Evolutionary conservation across 2,888 invertebrate genomes (phyloP).

Genomic region (Mythimna loreyi): DNA sequence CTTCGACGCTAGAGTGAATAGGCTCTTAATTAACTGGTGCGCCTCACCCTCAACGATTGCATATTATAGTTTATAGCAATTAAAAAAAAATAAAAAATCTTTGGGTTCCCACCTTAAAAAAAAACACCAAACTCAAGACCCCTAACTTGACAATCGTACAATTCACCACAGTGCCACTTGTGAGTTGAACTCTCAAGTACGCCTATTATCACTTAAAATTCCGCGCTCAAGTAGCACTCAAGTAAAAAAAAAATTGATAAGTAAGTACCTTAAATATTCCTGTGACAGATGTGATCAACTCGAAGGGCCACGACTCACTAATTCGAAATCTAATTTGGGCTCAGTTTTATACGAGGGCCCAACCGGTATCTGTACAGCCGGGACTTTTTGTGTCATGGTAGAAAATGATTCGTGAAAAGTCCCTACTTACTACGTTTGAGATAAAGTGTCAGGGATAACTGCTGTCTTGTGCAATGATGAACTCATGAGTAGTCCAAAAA

Average conservation of each 20-base stretch:
- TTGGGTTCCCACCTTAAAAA: background rate
- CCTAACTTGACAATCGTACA: background rate
- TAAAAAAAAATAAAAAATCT: no score
- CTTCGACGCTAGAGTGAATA: no score
- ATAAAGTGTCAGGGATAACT: conserved; percentile 31
- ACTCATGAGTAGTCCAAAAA: no score
- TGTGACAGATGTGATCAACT: background rate
- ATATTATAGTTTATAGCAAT: no score
- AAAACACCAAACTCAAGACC: background rate
- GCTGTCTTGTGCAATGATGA: background rate
- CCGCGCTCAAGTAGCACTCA: background rate
- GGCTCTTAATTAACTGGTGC: no score
- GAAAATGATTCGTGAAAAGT: conserved; percentile 13
- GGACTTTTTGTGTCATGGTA: conserved; percentile 32
- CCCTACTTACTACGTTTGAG: conserved; percentile 21
- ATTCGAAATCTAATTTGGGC: background rate
- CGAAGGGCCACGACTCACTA: conserved; percentile 22
- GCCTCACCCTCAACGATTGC: no score
- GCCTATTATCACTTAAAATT: conserved; percentile 2
- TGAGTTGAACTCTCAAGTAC: background rate
- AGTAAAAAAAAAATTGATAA: background rate
- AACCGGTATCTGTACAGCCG: background rate
- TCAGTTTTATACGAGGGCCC: conserved; percentile 37
- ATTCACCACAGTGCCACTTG: background rate
- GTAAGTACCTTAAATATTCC: background rate